Conservation (phyloP, 2,113 vertebrate genomes). For the Bubalus kerabau region DNA sequence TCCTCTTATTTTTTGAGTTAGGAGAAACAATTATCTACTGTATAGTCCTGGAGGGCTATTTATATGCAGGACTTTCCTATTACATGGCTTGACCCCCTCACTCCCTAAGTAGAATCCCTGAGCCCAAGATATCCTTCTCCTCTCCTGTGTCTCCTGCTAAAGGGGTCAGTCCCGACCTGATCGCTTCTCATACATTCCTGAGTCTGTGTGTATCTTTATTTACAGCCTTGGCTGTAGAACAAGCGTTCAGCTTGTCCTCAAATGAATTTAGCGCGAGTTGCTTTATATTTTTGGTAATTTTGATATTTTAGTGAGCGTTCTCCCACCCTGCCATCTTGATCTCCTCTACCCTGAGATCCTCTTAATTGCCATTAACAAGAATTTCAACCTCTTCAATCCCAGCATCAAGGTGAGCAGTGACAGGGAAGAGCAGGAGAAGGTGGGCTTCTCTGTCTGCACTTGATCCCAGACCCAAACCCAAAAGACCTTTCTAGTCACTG, state of each 20-base stretch:
- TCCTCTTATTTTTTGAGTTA: neutral
- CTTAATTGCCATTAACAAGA: conserved; percentile 96
- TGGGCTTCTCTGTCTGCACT: neutral
- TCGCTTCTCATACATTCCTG: neutral
- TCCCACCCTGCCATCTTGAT: neutral
- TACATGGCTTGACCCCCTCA: neutral
- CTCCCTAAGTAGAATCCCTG: neutral
- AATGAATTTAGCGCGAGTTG: neutral
- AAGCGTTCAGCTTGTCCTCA: neutral
- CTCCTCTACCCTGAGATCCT: conserved; percentile 87
- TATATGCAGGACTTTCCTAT: neutral
- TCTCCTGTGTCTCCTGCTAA: neutral
- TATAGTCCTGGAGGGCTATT: neutral
- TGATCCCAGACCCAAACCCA: too few relatives aligned
- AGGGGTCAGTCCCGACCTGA: neutral
- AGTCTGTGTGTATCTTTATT: neutral
- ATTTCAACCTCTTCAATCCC: conserved; percentile 96
- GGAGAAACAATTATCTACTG: neutral
- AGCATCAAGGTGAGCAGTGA: conserved; percentile 88
- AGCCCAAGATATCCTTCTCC: neutral
- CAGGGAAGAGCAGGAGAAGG: too few relatives aligned
- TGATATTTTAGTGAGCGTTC: neutral
- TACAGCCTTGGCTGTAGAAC: neutral
- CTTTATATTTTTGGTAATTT: neutral
- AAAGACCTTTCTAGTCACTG: neutral